These are phyloP conservation scores for Rhegmatorhina hoffmannsi DNA, from an alignment of 2,113 vertebrate species.

Conservation along the genomic window DNA sequence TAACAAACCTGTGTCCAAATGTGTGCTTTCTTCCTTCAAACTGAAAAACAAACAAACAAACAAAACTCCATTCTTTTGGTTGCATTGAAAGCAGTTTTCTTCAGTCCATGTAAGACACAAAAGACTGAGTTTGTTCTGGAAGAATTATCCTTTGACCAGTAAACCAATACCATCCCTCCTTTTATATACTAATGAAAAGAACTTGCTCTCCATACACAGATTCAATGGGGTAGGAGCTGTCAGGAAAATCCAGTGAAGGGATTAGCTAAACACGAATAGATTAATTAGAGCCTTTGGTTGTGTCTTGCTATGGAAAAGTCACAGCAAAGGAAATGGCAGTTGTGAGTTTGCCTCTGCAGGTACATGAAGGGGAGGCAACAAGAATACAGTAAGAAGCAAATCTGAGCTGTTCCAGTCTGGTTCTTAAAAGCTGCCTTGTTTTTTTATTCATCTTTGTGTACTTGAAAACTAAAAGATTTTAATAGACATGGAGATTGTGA, in stretches of 20 bases:
- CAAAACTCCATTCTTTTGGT: background rate
- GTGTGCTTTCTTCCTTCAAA: background rate
- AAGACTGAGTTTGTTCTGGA: constrained; percentile 41
- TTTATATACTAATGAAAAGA: constrained; percentile 62
- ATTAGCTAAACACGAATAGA: constrained; percentile 56
- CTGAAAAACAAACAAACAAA: background rate
- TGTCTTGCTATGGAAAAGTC: background rate
- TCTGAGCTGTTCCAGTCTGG: background rate
- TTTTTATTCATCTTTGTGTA: background rate
- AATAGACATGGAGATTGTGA: background rate
- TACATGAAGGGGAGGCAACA: background rate
- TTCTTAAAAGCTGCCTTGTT: background rate
- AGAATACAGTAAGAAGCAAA: background rate
- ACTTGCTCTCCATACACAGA: background rate
- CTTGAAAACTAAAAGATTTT: background rate
- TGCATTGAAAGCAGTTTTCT: background rate
- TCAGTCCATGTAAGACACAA: background rate
- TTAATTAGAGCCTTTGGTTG: constrained; percentile 42
- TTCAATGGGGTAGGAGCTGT: constrained; percentile 51
- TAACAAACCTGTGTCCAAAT: background rate
- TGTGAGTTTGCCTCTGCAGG: background rate
- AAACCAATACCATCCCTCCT: constrained; percentile 50
- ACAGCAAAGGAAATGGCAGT: background rate
- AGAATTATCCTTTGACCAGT: constrained; percentile 55
- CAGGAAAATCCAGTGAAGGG: constrained; percentile 56